phyloP scores from a whole-genome alignment of 2,888 invertebrate genomes.

The Laspeyria flexula region DNA sequence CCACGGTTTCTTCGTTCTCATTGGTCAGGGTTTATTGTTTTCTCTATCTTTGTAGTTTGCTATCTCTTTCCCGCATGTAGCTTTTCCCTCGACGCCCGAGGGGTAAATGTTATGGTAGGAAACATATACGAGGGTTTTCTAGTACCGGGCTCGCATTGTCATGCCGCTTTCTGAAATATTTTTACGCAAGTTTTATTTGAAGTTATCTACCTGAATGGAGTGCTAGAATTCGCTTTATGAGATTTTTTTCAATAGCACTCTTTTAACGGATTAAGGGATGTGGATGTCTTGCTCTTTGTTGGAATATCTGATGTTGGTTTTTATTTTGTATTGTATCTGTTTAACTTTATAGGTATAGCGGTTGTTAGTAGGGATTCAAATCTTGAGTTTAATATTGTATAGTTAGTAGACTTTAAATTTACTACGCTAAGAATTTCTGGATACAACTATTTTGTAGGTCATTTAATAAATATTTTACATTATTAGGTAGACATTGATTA shows the following conservation, averaged over 20 bases:
- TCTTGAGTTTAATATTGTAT: too few relatives aligned
- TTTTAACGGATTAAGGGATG: constrained; percentile 74
- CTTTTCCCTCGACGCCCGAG: constrained; percentile 83
- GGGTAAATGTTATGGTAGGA: constrained; percentile 86
- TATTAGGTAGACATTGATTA: too few relatives aligned
- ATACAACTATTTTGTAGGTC: too few relatives aligned
- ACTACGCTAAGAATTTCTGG: too few relatives aligned
- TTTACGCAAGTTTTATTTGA: constrained; percentile 81
- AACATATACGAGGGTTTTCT: constrained; percentile 85
- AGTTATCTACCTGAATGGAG: constrained; percentile 82
- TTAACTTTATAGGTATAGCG: neutral
- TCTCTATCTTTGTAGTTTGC: constrained; percentile 52
- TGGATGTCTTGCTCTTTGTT: constrained; percentile 62
- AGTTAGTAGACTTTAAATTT: too few relatives aligned
- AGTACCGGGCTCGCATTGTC: constrained; percentile 77
- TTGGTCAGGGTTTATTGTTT: constrained; percentile 60
- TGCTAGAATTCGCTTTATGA: constrained; percentile 83
- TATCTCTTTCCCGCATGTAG: constrained; percentile 68
- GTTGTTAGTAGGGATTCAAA: neutral
- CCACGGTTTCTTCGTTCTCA: constrained; percentile 49
- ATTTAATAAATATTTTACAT: too few relatives aligned
- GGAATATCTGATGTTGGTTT: constrained; percentile 41
- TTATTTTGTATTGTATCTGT: constrained; percentile 1
- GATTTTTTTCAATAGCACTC: constrained; percentile 70
- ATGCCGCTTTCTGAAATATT: constrained; percentile 74